phyloP scores from a whole-genome alignment of 2,888 invertebrate genomes.

The Hirtodrosophila confusa region DNA sequence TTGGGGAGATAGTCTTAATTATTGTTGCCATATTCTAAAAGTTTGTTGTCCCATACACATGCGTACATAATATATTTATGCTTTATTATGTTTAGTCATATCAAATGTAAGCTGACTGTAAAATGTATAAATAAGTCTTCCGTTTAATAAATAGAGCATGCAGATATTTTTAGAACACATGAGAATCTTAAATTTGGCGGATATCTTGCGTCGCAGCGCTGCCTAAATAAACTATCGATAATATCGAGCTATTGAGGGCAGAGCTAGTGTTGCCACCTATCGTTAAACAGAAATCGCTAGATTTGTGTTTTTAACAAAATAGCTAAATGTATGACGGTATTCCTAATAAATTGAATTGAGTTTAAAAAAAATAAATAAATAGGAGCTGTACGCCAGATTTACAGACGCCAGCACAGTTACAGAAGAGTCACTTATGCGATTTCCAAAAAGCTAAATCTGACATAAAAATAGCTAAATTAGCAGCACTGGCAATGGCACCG shows the following conservation, averaged over 20 bases:
- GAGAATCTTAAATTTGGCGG: conserved; percentile 9
- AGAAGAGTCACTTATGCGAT: no score
- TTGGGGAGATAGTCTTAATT: neutral
- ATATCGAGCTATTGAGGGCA: no score
- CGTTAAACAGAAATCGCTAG: no score
- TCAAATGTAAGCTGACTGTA: conserved; percentile 37
- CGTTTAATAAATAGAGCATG: conserved; percentile 37
- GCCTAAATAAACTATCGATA: conserved; percentile 21
- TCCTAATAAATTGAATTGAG: no score
- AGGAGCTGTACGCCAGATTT: no score
- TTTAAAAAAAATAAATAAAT: no score
- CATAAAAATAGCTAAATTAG: no score
- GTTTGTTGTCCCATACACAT: conserved; percentile 3
- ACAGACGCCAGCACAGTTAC: no score
- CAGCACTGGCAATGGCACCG: conserved; percentile 6
- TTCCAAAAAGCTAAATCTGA: no score
- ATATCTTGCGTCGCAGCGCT: neutral
- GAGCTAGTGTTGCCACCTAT: no score
- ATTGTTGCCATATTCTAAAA: conserved; percentile 58
- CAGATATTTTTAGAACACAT: conserved; percentile 15
- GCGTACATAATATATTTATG: conserved; percentile 21
- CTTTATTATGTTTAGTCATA: conserved; percentile 45
- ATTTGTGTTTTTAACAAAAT: no score
- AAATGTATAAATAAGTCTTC: conserved; percentile 53
- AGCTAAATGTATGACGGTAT: no score